These are phyloP conservation scores for Antedon bifida DNA, from an alignment of 35 echinoderm and acorn worm genomes.

Conservation along the genomic window DNA sequence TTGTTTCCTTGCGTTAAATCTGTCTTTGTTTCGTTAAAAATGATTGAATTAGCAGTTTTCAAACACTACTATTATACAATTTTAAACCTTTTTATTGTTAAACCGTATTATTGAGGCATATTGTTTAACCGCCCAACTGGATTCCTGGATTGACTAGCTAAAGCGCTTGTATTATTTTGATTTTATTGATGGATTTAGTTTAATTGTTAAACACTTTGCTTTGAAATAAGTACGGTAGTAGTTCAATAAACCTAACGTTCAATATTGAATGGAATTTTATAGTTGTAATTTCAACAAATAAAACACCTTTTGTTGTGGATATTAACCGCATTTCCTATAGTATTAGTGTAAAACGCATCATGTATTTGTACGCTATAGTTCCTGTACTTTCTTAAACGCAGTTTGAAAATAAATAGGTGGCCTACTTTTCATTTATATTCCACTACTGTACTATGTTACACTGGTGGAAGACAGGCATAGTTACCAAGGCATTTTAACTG, in stretches of 20 bases:
- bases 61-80: too few relatives aligned
- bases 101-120: neutral
- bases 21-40: too few relatives aligned
- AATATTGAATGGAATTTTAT: neutral
- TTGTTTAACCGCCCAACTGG: neutral
- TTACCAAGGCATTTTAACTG: too few relatives aligned
- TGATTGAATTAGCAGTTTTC: too few relatives aligned
- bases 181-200: neutral
- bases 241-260: neutral
- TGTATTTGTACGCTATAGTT: too few relatives aligned
- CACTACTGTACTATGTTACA: too few relatives aligned
- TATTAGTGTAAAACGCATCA: neutral
- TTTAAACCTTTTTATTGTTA: too few relatives aligned
- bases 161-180: neutral
- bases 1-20: too few relatives aligned
- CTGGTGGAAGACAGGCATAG: too few relatives aligned
- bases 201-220: neutral
- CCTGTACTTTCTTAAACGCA: too few relatives aligned
- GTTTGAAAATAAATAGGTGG: too few relatives aligned
- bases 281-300: neutral
- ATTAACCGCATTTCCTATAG: neutral
- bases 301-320: neutral
- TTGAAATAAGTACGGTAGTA: neutral
- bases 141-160: neutral
- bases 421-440: too few relatives aligned